Evolutionary conservation across 2,888 invertebrate genomes (phyloP), one percentile per base, ranked within the genome.

Genomic region (Thereva nobilitata): DNA sequence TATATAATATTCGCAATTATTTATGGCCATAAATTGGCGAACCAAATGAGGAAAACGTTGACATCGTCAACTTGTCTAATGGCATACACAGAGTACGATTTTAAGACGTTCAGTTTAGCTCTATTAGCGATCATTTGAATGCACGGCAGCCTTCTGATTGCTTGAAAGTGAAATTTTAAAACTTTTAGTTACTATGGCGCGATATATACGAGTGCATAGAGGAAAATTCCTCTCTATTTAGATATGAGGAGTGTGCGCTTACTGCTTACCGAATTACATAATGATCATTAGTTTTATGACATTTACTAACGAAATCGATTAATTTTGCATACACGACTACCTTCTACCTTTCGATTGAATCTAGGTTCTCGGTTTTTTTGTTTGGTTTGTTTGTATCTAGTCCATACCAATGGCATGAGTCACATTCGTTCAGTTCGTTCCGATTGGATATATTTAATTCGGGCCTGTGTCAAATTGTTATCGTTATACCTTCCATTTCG

Each of bases 41-140:
- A 52, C 35, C 9, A 35, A 52, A 52, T 35, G 52, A 52, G 52
- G 52, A 52, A 52, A 52, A 52, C 52, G 52, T 52, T 52, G 35
- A 52, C 52, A 52, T 52, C 52, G 35, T 52, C 34, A 52, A 52
- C 52, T 10, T 23, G 34, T 8, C 52, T 35, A 34, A 12, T 52
- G 49, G 10, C 49, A 12, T 12, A 10, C 5, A n/a, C 4, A 47
- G 47, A 47, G 23, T 23, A 23, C 23, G 23, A 23, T 23, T 47
- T 47, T 47, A 47, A 47, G 47, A 47, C 12, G 47, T 10, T 47
- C 23, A 12, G 47, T 4, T 47, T 3, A 47, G 47, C 47, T 23
- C 47, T 47, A 47, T 47, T 47, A 47, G 47, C 12, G 47, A 12
- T 12, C 5, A 47, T 9, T n/a, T 47, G 23, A 23, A 23, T 23